Conservation (phyloP, 35 echinoderm and acorn worm species). For the Holothuria glaberrima region DNA sequence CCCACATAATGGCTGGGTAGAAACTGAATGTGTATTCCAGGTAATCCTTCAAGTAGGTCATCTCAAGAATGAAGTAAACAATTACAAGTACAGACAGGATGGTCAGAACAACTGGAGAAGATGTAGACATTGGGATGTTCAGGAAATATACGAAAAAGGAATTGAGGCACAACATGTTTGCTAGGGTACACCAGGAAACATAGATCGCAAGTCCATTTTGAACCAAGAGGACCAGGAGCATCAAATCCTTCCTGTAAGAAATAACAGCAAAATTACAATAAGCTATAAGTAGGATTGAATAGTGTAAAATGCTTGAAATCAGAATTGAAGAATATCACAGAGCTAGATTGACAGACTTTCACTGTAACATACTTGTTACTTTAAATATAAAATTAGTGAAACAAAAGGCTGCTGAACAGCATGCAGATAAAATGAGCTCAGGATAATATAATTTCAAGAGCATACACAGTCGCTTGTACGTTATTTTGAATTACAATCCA, state of each 20-base stretch:
- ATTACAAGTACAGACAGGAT: constrained; percentile 63
- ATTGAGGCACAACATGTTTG: constrained; percentile 71
- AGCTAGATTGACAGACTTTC: background rate
- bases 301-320: background rate
- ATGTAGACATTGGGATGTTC: constrained; percentile 20
- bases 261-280: background rate
- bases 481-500: too few species aligned
- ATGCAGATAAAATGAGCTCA: too few species aligned
- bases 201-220: constrained; percentile 90
- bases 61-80: constrained; percentile 82
- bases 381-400: too few species aligned
- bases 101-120: constrained; percentile 64
- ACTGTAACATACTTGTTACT: too few species aligned
- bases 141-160: constrained; percentile 58
- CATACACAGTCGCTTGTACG: too few species aligned
- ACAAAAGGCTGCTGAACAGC: too few species aligned
- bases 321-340: background rate
- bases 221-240: constrained; percentile 65
- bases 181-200: constrained; percentile 78
- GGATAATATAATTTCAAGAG: too few species aligned
- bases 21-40: constrained; percentile 74
- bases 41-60: constrained; percentile 64
- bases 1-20: constrained; percentile 67
- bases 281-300: background rate
- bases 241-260: constrained; percentile 65